Base-by-base conservation (phyloP, 1,140 invertebrate species). In the Drosophila guanche region DNA sequence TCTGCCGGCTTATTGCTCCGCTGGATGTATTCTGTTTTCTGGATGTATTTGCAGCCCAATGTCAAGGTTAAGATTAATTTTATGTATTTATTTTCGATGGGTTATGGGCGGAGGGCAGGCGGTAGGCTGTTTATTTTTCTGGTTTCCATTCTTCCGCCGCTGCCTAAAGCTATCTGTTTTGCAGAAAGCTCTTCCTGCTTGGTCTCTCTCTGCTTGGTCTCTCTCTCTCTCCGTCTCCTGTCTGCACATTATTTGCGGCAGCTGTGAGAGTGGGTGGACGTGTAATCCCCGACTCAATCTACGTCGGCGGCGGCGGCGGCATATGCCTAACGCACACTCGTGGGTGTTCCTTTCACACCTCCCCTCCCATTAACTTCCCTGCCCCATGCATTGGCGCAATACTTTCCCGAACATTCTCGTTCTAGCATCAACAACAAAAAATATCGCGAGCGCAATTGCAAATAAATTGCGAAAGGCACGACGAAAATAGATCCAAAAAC, bases 51-150 rank as follows among this genome's bases (percentile, higher is more conserved):
- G 63, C 50, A 52, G 69, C 72, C 70, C 83, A 88, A 88, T 88
- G 83, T 88, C 83, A 88, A 88, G 83, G 83, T 88, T 88, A 88
- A 88, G 75, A 76, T 45, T 72, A 47, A 83, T 88, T 85, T 85
- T 79, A 58, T 85, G 80, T 85, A 72, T 76, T 61, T 65, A 80
- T 76, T 46, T 54, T 67, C 52, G 54, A 54, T 67, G 65, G 52
- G 27, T 51, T 20, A 42, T 59, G 69, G 59, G 67, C 69, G 66
- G 67, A 14, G 57, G 22, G 72, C 51, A 42, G 69, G 50, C 65
- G 55, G 57, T 71, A 59, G 75, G 73, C 48, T 42, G 72, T 79
- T 79, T 70, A 58, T 84, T 84, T 85, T 76, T 58, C 54, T 72
- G 66, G 51, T 63, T 84, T 85, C 69, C 57, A 52, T 74, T 66